Conservation (phyloP, 2,113 vertebrate species). For the Jaculus jaculus region DNA sequence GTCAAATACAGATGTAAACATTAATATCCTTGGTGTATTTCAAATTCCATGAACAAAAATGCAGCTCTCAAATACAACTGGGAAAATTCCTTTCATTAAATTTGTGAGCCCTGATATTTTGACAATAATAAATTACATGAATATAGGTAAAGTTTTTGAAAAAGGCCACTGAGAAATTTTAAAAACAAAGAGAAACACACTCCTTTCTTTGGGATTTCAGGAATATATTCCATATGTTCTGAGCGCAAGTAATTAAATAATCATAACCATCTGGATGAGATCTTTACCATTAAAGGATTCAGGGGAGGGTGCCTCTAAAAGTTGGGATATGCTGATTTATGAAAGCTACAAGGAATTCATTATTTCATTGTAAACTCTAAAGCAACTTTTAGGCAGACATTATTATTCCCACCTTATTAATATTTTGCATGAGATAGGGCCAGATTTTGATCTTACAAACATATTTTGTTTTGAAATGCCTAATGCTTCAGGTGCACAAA, state of each 20-base stretch:
- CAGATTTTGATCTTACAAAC: background rate
- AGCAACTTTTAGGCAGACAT: background rate
- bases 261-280: background rate
- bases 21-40: background rate
- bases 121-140: background rate
- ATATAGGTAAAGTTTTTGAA: background rate
- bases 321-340: background rate
- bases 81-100: background rate
- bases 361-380: background rate
- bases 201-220: background rate
- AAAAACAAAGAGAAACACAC: background rate
- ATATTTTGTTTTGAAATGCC: background rate
- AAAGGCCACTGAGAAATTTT: background rate
- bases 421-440: background rate
- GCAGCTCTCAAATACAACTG: background rate
- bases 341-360: background rate
- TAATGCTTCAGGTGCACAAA: background rate
- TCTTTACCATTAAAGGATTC: background rate
- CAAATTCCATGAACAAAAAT: background rate
- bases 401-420: background rate
- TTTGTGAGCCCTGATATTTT: background rate
- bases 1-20: background rate
- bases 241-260: constrained; percentile 44
- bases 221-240: constrained; percentile 7
- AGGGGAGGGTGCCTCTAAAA: background rate